Conservation (phyloP, 2,797 vertebrate species). For the Allobates femoralis region DNA sequence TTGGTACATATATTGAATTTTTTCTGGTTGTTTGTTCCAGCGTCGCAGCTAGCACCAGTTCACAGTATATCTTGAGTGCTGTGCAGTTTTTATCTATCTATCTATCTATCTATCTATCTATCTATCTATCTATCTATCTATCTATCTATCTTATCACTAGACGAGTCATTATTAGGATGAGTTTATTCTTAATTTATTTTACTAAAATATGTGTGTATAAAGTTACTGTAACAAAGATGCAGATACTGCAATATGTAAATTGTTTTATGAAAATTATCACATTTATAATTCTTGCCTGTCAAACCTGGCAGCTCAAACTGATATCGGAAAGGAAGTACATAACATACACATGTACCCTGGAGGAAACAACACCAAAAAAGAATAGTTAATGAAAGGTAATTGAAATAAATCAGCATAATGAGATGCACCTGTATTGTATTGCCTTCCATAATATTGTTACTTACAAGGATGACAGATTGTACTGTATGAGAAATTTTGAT, state of each 20-base stretch:
- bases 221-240: background rate
- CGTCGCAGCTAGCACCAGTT: too few relatives aligned
- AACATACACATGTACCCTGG: constrained; percentile 3
- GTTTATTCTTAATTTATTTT: background rate
- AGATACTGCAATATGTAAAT: constrained; percentile 25
- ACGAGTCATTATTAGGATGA: background rate
- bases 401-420: constrained; percentile 40
- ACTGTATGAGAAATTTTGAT: background rate
- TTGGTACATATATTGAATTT: too few relatives aligned
- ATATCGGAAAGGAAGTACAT: constrained; percentile 20
- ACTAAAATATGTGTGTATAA: background rate
- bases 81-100: too few relatives aligned
- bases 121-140: too few relatives aligned
- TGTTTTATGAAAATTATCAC: constrained; percentile 28
- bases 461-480: background rate
- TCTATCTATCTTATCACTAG: too few relatives aligned
- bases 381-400: constrained; percentile 32
- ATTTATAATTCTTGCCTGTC: constrained; percentile 9
- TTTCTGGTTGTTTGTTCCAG: too few relatives aligned
- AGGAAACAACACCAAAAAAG: constrained; percentile 27
- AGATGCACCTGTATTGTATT: constrained; percentile 22
- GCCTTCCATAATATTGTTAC: background rate
- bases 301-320: constrained; percentile 20
- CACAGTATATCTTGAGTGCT: too few relatives aligned
- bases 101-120: too few relatives aligned